Conservation (phyloP, 2,888 invertebrate genomes). For the Cancer borealis region DNA sequence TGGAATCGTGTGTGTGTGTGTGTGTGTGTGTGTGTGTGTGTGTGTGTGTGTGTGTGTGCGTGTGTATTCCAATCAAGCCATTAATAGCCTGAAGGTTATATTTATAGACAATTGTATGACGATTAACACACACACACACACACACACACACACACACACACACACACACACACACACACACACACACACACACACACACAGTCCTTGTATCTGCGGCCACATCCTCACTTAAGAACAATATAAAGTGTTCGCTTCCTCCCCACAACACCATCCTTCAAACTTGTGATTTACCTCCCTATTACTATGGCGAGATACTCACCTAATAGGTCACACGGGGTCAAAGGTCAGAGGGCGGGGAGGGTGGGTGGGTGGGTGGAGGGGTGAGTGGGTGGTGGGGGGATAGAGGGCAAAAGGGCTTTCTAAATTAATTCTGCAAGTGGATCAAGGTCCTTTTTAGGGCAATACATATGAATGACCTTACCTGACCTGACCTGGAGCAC, state of each 20-base stretch:
- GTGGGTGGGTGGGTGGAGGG: not conserved
- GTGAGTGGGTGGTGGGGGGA: not conserved
- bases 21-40: too few species aligned
- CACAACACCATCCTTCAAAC: not conserved
- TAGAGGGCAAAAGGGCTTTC: not conserved
- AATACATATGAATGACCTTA: too few species aligned
- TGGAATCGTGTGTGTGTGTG: too few species aligned
- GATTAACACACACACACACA: too few species aligned
- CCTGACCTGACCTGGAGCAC: not conserved
- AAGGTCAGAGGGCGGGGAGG: not conserved
- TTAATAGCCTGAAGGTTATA: too few species aligned
- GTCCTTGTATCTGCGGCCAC: not conserved
- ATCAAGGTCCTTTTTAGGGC: not conserved
- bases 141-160: not conserved
- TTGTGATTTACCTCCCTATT: constrained; percentile 20
- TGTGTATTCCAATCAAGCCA: too few species aligned
- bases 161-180: not conserved
- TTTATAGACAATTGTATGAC: too few species aligned
- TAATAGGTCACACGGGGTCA: not conserved
- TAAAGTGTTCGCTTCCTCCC: not conserved
- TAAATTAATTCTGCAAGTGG: not conserved
- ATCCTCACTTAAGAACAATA: not conserved
- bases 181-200: not conserved
- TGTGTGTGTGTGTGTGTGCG: too few species aligned
- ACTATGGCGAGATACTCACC: not conserved